phyloP scores from a whole-genome alignment of 2,888 invertebrate genomes.

The Synanthedon myopaeformis region DNA sequence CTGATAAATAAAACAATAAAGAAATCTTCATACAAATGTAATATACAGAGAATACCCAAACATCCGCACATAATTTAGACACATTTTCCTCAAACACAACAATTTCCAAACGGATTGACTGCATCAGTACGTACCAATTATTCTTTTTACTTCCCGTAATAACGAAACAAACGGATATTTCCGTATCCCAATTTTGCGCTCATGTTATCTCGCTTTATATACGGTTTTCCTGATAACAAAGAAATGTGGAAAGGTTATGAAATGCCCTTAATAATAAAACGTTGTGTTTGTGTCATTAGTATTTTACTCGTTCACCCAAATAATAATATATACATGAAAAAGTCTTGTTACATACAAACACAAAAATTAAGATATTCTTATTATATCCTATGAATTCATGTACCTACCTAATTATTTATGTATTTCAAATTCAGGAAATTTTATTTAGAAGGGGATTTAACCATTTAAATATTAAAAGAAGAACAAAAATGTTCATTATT shows the following conservation, averaged over 20 bases:
- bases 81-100: slow-evolving; percentile 43
- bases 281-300: neutral
- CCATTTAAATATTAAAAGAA: too few relatives aligned
- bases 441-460: too few relatives aligned
- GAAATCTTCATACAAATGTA: too few relatives aligned
- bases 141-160: slow-evolving; percentile 9
- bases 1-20: too few relatives aligned
- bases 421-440: too few relatives aligned
- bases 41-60: too few relatives aligned
- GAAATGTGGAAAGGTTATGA: neutral
- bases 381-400: too few relatives aligned
- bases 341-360: too few relatives aligned
- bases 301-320: neutral
- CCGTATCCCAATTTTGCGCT: slow-evolving; percentile 10
- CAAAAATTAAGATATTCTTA: too few relatives aligned
- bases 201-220: neutral
- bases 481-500: too few relatives aligned
- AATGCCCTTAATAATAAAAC: neutral
- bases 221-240: neutral
- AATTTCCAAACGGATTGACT: slow-evolving; percentile 30
- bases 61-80: too few relatives aligned
- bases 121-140: slow-evolving; percentile 12
- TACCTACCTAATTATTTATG: too few relatives aligned
- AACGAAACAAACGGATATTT: slow-evolving; percentile 1
- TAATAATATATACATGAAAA: neutral